Percentiles rank a stretch among this genome's conserved stretches.
Conservation (phyloP, 2,888 invertebrate species). For the Lochmaea capreae region DNA sequence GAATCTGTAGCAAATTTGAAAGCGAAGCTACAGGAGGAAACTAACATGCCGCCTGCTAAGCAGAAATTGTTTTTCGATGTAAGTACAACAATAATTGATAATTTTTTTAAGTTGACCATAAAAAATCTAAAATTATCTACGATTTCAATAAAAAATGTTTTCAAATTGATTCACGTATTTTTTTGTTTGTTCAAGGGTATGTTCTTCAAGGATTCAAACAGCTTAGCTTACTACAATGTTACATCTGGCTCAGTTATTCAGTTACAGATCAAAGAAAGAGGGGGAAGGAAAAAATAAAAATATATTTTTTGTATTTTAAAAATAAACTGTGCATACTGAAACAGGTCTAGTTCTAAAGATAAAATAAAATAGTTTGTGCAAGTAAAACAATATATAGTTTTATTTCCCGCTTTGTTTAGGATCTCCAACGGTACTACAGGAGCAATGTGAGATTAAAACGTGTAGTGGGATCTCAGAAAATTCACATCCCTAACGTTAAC, state of each 20-base stretch:
- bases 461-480: no score
- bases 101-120: no score
- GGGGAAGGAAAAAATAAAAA: constrained; percentile 93
- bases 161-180: not conserved
- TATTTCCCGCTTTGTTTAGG: not conserved
- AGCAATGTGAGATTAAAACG: no score
- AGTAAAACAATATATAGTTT: not conserved
- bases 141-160: no score
- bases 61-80: constrained; percentile 97
- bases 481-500: no score
- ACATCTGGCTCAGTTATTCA: constrained; percentile 85
- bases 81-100: constrained; percentile 55
- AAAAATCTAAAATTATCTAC: no score
- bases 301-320: not conserved
- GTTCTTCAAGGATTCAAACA: constrained; percentile 97
- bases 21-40: constrained; percentile 83
- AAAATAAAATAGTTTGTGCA: not conserved
- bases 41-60: constrained; percentile 95
- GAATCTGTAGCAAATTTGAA: constrained; percentile 90
- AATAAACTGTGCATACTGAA: not conserved
- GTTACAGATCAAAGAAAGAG: constrained; percentile 95
- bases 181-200: constrained; percentile 78
- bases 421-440: no score
- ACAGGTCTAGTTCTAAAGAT: not conserved
- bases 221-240: constrained; percentile 96